These are phyloP conservation scores for Lonchura striata DNA, from an alignment of 2,113 vertebrate species.

Conservation along the genomic window DNA sequence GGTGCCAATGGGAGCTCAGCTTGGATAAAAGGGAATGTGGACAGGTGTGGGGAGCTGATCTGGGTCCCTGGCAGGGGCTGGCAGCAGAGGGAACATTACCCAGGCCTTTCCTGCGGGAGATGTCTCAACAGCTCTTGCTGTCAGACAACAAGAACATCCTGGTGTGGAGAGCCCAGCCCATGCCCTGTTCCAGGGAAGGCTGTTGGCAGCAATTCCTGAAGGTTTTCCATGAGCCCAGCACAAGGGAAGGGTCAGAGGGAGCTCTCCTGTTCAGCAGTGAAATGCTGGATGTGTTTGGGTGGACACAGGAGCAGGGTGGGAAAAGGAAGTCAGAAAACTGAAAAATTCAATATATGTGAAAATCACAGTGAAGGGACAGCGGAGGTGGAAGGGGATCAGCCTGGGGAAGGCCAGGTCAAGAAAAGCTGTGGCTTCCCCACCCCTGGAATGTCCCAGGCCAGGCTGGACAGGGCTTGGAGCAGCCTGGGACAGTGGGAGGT, in stretches of 20 bases:
- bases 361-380: not conserved
- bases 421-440: not conserved
- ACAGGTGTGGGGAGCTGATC: not conserved
- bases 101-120: not conserved
- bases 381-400: not conserved
- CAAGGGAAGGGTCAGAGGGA: not conserved
- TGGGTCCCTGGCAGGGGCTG: not conserved
- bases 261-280: not conserved
- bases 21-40: not conserved
- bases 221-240: not conserved
- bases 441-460: not conserved
- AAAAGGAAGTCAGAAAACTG: not conserved
- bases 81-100: not conserved
- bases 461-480: not conserved
- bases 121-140: not conserved
- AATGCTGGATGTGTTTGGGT: not conserved
- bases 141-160: not conserved
- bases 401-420: not conserved
- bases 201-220: not conserved
- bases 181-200: not conserved
- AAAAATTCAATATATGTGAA: not conserved
- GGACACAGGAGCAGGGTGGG: not conserved
- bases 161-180: not conserved
- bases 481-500: rapidly evolving
- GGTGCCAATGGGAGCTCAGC: not conserved